Conservation (phyloP, 2,113 vertebrate species). For the Colistium nudipinnis region DNA sequence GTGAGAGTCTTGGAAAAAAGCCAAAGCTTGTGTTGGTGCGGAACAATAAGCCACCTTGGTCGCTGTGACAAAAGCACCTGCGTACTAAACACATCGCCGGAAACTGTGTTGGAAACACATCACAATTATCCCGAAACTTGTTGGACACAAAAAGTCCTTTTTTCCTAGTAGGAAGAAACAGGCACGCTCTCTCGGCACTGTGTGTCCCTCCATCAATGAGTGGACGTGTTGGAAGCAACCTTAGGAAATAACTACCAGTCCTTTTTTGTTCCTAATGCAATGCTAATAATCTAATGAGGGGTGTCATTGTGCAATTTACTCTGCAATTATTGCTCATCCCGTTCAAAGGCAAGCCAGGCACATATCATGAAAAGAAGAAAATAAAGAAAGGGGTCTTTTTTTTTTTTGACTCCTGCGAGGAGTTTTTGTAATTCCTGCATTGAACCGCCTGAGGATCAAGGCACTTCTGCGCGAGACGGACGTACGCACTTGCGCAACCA, state of each 20-base stretch:
- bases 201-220: constrained; percentile 2
- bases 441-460: too few relatives aligned
- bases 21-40: background rate
- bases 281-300: constrained; percentile 50
- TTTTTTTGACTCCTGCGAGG: background rate
- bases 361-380: background rate
- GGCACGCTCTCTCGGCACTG: background rate
- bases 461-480: too few relatives aligned
- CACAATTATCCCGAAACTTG: constrained; percentile 1
- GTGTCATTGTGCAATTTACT: constrained; percentile 36
- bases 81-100: constrained; percentile 5
- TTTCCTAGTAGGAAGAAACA: constrained; percentile 7
- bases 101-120: background rate
- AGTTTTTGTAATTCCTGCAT: too few relatives aligned
- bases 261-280: constrained; percentile 49
- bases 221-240: constrained; percentile 5
- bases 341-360: constrained; percentile 24
- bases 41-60: constrained; percentile 4
- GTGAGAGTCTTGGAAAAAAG: background rate
- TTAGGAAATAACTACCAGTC: constrained; percentile 4
- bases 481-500: too few relatives aligned
- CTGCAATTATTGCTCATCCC: constrained; percentile 39
- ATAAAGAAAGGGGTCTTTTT: background rate
- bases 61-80: constrained; percentile 9
- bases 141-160: background rate